phyloP scores from a whole-genome alignment of 2,888 invertebrate genomes.

The Brenthis daphne region DNA sequence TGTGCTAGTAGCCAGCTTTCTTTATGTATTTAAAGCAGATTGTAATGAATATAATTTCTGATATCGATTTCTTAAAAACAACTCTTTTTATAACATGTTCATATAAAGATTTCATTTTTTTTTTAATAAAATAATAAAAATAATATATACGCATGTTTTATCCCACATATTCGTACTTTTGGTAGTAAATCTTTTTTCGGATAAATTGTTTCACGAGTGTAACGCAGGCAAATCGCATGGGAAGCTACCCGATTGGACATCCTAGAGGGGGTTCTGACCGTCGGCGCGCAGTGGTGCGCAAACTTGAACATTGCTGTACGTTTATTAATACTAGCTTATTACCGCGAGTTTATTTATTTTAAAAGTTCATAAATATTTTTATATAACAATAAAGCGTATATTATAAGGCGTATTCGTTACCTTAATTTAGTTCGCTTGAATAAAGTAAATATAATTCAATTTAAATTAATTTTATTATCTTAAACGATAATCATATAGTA shows the following conservation, averaged over 20 bases:
- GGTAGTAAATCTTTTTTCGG: conserved; percentile 28
- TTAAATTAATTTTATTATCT: neutral
- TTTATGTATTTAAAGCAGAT: too few relatives aligned
- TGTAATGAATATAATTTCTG: too few relatives aligned
- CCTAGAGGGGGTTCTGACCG: conserved; percentile 35
- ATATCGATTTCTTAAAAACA: too few relatives aligned
- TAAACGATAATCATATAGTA: conserved; percentile 15
- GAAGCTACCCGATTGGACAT: conserved; percentile 41
- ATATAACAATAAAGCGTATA: too few relatives aligned
- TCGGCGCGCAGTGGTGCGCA: conserved; percentile 33
- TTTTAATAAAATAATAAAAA: neutral
- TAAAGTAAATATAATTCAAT: neutral
- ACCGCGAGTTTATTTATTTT: conserved; percentile 24
- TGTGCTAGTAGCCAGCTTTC: too few relatives aligned
- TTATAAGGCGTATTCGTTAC: too few relatives aligned
- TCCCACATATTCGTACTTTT: conserved; percentile 11
- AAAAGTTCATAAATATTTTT: too few relatives aligned
- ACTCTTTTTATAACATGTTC: too few relatives aligned
- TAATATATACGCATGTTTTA: conserved; percentile 14
- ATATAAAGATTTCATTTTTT: neutral
- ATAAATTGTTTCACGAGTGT: conserved; percentile 33
- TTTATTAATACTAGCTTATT: conserved; percentile 24
- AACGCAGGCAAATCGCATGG: conserved; percentile 39
- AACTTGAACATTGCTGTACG: conserved; percentile 28
- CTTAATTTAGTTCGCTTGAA: too few relatives aligned